Conservation (phyloP, 2,113 vertebrate genomes). For the Equus przewalskii region DNA sequence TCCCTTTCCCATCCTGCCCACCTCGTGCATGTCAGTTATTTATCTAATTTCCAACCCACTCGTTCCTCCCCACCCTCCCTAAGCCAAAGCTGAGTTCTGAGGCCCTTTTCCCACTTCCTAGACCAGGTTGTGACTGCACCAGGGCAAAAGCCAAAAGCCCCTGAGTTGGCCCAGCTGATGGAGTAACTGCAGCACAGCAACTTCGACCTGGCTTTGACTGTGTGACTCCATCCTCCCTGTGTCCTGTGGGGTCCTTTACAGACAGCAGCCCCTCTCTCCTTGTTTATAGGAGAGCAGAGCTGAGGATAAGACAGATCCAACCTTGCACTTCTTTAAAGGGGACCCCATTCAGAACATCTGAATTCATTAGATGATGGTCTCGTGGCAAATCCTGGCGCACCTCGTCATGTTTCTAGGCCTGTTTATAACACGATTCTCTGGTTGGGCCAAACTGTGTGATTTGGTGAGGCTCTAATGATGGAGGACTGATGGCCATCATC, state of each 20-base stretch:
- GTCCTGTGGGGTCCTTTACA: background rate
- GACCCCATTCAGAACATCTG: background rate
- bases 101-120: slow-evolving; percentile 55
- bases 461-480: slow-evolving; percentile 15
- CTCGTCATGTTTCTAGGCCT: slow-evolving; percentile 70
- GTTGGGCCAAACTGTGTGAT: background rate
- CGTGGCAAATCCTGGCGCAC: slow-evolving; percentile 79
- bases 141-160: background rate
- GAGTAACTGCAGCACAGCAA: background rate
- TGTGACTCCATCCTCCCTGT: background rate
- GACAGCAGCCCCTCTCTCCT: background rate
- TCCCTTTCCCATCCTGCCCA: slow-evolving; percentile 85
- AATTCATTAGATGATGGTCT: background rate
- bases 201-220: background rate
- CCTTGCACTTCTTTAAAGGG: background rate
- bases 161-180: background rate
- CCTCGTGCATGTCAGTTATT: slow-evolving; percentile 84
- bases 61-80: slow-evolving; percentile 10
- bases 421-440: background rate
- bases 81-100: slow-evolving; percentile 46
- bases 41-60: slow-evolving; percentile 74
- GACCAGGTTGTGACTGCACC: slow-evolving; percentile 5
- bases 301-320: background rate
- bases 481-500: background rate
- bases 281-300: background rate